Base-by-base conservation (phyloP, 2,888 invertebrate genomes). In the Tubulanus polymorphus region DNA sequence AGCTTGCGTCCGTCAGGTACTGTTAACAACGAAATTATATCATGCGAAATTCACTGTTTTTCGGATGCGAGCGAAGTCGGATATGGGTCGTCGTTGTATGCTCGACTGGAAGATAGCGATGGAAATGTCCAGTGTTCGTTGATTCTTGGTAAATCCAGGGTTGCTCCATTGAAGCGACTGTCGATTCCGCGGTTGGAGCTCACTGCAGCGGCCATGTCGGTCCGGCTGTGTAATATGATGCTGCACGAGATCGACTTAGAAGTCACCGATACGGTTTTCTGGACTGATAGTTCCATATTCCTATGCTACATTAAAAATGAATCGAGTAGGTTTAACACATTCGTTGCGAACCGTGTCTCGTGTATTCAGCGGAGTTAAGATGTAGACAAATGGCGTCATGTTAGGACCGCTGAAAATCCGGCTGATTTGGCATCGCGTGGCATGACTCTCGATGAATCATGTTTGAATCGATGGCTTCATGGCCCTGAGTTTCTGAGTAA, bases 201-300 rank as follows among this genome's bases (percentile, higher is more conserved):
- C 6, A 8, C 41, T 20, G 41, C 41, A 8, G 41, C 41, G 5
- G 23, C 41, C 5, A 23, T 41, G 5, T 18, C 41, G 5, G 54
- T 48, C 32, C 48, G 55, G 5, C 27, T 60, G 28, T 48, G 55
- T 45, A 52, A 37, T 10, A 41, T 56, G 37, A 8, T 41, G 41
- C 18, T 18, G 15, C 5, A 23, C 3, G 41, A 41, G 41, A 18
- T 41, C 15, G 41, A 41, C 23, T 3, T 41, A 20, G 41, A 5
- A 8, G 23, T 41, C 5, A 20, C 41, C 6, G 5, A 5, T 5
- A 20, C 41, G 3, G 18, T 20, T n/a, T n/a, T n/a, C n/a, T n/a
- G n/a, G n/a, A n/a, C n/a, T n/a, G n/a, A n/a, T n/a, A n/a, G n/a
- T n/a, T n/a, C n/a, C n/a, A n/a, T n/a, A n/a, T n/a, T n/a, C n/a